Base-by-base conservation (phyloP, 37 sponge, comb jelly and placozoan species). In the Ephydatia muelleri region DNA sequence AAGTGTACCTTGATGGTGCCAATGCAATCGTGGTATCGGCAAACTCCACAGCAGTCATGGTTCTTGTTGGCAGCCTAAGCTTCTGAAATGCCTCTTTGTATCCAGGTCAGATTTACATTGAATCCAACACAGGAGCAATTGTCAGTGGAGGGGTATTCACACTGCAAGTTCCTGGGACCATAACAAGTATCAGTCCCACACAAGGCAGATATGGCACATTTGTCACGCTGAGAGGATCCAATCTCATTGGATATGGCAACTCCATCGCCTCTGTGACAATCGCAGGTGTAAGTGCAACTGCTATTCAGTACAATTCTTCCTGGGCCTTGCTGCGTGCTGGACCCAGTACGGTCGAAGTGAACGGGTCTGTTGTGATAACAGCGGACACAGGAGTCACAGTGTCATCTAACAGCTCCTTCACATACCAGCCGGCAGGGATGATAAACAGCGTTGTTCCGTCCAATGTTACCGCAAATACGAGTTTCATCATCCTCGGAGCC, bases 111-210 rank as follows among this genome's bases (percentile, higher is more conserved):
- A 84, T 92, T 27, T 77, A 68, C 75, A 88, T 95, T 9, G 70
- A 68, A 75, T 67, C 95, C 3, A 68, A 89, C 75, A 89, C 95
- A 31, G 95, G 95, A 64, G 92, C 95, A 28, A 40, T 89, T 0
- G 83, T 91, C 16, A 49, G 49, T 26, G 90, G 90, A 22, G 86
- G 84, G 3, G 12, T 72, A 25, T 95, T 88, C 49, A 73, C 65
- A 2, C 89, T 87, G 48, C 79, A 70, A 2, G 72, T 12, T 9
- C 68, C 79, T 12, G 95, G 95, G 0, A 47, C 65, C 13, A 92
- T 95, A 33, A 84, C 87, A 21, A 64, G n/a, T 14, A 75, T 95
- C 72, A 84, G 82, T 39, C 95, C 95, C 26, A 23, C 26, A 2
- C 36, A 16, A 25, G 95, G 95, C 1, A 72, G 82, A 49, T 65